Conservation (phyloP, 2,113 vertebrate genomes). For the Upupa epops region DNA sequence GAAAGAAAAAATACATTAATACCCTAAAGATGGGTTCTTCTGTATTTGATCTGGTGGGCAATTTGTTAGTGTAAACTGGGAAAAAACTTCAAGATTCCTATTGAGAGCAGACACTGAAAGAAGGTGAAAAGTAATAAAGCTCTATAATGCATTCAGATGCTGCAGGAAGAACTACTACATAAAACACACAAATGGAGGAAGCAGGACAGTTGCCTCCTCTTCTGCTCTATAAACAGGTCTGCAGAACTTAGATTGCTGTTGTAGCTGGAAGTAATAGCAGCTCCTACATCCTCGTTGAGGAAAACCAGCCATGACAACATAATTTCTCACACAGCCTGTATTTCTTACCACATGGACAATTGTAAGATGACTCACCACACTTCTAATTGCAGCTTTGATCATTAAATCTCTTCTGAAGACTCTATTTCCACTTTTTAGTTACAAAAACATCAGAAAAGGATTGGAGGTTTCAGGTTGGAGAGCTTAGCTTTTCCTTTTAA, state of each 20-base stretch:
- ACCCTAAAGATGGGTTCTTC: background rate
- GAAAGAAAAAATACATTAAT: background rate
- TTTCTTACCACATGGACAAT: constrained; percentile 6
- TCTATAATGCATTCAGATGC: background rate
- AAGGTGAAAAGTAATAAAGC: background rate
- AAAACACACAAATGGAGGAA: constrained; percentile 2
- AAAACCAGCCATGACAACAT: constrained; percentile 18
- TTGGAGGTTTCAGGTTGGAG: constrained; percentile 25
- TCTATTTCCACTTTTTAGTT: background rate
- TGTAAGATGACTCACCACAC: constrained; percentile 32
- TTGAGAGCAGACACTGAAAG: background rate
- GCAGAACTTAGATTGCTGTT: background rate
- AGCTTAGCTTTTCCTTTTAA: constrained; percentile 29
- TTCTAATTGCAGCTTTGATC: constrained; percentile 54
- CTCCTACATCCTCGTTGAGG: background rate
- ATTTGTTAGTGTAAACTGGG: background rate
- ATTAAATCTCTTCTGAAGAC: constrained; percentile 21
- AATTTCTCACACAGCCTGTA: background rate
- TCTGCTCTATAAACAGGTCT: constrained; percentile 25
- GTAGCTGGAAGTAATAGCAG: constrained; percentile 14
- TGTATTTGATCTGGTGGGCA: background rate
- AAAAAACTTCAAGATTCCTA: background rate
- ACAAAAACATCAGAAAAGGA: constrained; percentile 28
- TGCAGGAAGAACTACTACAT: constrained; percentile 6
- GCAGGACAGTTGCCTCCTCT: background rate